phyloP scores from a whole-genome alignment of 1,140 invertebrate species.

The Drosophila oshimai region DNA sequence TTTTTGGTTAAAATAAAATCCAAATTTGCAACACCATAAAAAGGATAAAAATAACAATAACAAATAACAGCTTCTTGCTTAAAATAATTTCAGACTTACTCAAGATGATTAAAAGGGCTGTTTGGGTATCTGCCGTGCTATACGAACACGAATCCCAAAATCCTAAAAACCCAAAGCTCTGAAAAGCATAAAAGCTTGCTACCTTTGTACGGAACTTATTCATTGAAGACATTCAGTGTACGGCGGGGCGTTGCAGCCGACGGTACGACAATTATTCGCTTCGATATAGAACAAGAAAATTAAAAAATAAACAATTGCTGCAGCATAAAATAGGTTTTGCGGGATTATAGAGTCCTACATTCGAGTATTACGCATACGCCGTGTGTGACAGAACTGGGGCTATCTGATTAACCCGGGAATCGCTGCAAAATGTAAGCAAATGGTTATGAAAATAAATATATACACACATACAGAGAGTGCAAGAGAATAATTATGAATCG shows the following conservation, averaged over 20 bases:
- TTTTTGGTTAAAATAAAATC: too few species aligned
- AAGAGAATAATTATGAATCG: slow-evolving; percentile 49
- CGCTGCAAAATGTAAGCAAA: slow-evolving; percentile 51
- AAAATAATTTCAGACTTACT: too few species aligned
- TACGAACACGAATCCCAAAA: background rate
- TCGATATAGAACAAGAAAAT: slow-evolving; percentile 3
- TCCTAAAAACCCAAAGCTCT: slow-evolving; percentile 1
- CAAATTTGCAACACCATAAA: too few species aligned
- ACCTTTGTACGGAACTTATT: background rate
- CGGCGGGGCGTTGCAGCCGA: slow-evolving; percentile 38
- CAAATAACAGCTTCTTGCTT: too few species aligned
- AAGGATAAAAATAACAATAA: too few species aligned
- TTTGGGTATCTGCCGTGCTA: background rate
- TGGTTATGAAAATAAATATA: background rate
- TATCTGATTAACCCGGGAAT: background rate
- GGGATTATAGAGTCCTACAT: background rate
- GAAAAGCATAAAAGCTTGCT: slow-evolving; percentile 39
- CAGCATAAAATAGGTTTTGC: slow-evolving; percentile 14
- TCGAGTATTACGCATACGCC: slow-evolving; percentile 37
- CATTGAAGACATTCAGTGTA: slow-evolving; percentile 27
- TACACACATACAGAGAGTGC: slow-evolving; percentile 5
- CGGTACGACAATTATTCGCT: slow-evolving; percentile 19
- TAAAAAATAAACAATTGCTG: slow-evolving; percentile 20
- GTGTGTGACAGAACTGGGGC: slow-evolving; percentile 18
- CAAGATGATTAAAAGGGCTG: background rate